Conservation (phyloP, 2,888 invertebrate species). For the Callyntrura guangdongensis region DNA sequence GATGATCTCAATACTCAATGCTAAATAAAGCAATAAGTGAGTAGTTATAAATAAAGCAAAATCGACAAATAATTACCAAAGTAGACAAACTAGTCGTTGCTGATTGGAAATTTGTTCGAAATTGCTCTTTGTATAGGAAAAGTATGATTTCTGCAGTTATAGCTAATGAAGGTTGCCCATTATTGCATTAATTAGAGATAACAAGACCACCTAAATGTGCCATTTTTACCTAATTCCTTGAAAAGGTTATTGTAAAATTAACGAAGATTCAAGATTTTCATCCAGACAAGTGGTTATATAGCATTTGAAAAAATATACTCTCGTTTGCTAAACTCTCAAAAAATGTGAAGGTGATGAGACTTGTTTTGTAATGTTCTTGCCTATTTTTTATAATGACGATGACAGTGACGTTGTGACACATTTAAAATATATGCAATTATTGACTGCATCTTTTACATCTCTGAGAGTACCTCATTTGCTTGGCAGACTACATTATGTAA, state of each 20-base stretch:
- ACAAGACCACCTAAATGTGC: neutral
- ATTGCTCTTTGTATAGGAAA: neutral
- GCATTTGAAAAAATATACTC: neutral
- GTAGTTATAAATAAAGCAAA: neutral
- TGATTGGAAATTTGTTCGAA: constrained; percentile 24
- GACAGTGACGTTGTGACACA: constrained; percentile 29
- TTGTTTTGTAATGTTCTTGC: neutral
- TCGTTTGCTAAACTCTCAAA: neutral
- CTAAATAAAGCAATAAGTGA: neutral
- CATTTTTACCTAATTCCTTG: neutral
- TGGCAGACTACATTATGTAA: neutral
- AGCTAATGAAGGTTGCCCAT: constrained; percentile 15
- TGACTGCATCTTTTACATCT: constrained; percentile 14
- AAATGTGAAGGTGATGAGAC: constrained; percentile 3
- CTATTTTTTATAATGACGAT: constrained; percentile 18
- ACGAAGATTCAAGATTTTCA: neutral
- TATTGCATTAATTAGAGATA: constrained; percentile 23
- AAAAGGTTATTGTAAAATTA: neutral
- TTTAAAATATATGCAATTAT: constrained; percentile 12
- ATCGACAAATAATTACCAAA: too few relatives aligned
- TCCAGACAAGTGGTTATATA: neutral
- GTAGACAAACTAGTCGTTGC: neutral
- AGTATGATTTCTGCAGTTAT: neutral
- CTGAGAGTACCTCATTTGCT: neutral
- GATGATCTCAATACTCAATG: neutral